Base-by-base conservation (phyloP, 2,797 vertebrate species). In the Tenualosa thibaudeaui region DNA sequence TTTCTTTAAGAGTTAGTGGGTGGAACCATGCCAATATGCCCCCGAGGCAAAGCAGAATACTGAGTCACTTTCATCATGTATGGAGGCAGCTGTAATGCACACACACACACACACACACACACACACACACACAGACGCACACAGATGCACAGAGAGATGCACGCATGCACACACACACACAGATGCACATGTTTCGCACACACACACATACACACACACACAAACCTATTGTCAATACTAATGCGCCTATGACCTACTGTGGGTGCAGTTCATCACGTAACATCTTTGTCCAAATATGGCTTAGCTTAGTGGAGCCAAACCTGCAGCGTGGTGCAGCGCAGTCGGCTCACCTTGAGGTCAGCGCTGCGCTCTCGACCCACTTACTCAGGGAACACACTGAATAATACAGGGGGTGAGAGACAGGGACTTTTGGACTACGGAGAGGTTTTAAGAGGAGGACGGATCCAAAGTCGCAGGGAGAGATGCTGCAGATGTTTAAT, bases 61-160 rank as follows among this genome's bases (percentile, higher is more conserved):
- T 75, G 68, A 75, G 68, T 75, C 68, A 75, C 68, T 75, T n/a
- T 75, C 68, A 75, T 75, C 37, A 75, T 15, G 68, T 40, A 40
- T 40, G 68, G 68, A 40, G 37, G 37, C 68, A 75, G 15, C 68
- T 43, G 65, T 68, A 10, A 31, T n/a, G 10, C 68, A 75, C 68
- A 75, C 15, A 19, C 13, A 75, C 65, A 31, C 65, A 71, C 26
- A 71, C 0, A 2, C 26, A 71, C 24, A 31, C 10, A 31, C 65
- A 15, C 65, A 71, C 24, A 31, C 62, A 68, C 62, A 68, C 62
- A 31, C 24, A 31, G 6, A 71, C 65, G 40, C 26, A 37, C 65
- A 71, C 65, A 71, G 26, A 71, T 26, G 37, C 65, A 71, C 65
- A 31, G 26, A 31, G 12, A 71, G 26, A 31, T 12, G 15, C 31